Percentiles rank a stretch among this genome's conserved stretches.
phyloP scores from a whole-genome alignment of 2,888 invertebrate genomes.

The Saturnia japonica region DNA sequence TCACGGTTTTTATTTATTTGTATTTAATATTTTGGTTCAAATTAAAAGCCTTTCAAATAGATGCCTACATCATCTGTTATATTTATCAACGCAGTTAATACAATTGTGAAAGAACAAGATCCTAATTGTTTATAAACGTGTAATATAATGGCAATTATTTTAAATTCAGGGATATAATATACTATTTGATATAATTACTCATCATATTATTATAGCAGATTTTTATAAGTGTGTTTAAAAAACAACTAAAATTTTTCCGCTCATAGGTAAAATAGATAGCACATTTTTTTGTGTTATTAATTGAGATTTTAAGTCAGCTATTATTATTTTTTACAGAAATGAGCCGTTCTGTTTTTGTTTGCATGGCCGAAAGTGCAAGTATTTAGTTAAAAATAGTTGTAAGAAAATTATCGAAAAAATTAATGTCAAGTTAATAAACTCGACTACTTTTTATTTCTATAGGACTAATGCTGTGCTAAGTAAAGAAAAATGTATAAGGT shows the following conservation, averaged over 20 bases:
- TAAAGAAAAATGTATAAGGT: background rate
- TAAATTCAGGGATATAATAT: background rate
- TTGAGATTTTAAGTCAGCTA: constrained; percentile 24
- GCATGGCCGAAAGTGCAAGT: constrained; percentile 50
- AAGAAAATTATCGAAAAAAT: background rate
- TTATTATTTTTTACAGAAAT: background rate
- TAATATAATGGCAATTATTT: background rate
- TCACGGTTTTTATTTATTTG: background rate
- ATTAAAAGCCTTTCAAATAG: background rate
- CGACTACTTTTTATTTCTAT: background rate
- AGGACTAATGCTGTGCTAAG: background rate
- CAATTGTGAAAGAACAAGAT: background rate
- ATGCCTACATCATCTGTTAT: background rate
- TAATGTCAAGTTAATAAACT: background rate
- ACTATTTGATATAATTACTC: background rate
- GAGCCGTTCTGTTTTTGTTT: constrained; percentile 1
- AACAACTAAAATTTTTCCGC: background rate
- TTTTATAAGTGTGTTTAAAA: background rate
- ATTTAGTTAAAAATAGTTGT: background rate
- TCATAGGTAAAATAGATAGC: background rate
- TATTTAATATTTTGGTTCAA: background rate
- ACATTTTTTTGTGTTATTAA: background rate
- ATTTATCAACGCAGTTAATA: background rate
- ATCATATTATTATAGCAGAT: background rate
- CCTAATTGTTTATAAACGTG: background rate